Evolutionary conservation across 2,888 invertebrate species (phyloP).

Genomic region (Globia sparganii): DNA sequence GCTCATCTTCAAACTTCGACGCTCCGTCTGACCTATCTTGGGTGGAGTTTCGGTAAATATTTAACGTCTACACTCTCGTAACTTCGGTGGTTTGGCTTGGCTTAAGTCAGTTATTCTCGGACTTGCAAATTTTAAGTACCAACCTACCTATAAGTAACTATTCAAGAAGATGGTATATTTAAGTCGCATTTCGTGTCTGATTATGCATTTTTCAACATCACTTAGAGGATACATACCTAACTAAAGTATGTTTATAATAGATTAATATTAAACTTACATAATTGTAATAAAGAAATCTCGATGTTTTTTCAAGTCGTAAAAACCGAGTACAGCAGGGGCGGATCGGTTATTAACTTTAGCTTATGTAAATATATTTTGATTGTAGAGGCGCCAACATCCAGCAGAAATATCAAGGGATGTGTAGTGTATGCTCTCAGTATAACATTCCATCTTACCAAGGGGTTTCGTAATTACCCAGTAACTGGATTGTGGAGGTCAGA

Average conservation of each 20-base stretch:
- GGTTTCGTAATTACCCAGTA: too few species aligned
- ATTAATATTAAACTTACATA: not conserved
- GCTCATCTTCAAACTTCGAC: not conserved
- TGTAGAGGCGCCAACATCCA: not conserved
- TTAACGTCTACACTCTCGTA: slow-evolving; percentile 3
- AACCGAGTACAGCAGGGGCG: not conserved
- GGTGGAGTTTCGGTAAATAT: slow-evolving; percentile 22
- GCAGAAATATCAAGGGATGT: not conserved
- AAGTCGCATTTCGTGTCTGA: not conserved
- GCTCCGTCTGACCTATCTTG: not conserved
- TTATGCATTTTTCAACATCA: not conserved
- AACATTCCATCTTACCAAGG: too few species aligned
- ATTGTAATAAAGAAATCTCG: not conserved
- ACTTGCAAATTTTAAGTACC: not conserved
- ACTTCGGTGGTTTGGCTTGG: slow-evolving; percentile 8
- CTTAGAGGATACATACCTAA: not conserved
- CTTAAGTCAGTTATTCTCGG: not conserved
- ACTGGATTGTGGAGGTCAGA: too few species aligned
- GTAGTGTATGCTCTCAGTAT: not conserved
- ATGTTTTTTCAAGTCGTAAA: not conserved
- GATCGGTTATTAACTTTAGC: not conserved
- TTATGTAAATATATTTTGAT: not conserved
- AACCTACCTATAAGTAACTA: not conserved
- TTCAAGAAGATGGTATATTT: not conserved
- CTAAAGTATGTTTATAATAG: not conserved